Evolutionary conservation across 2,888 invertebrate genomes (phyloP).

Genomic region (Cremastinae sp.): DNA sequence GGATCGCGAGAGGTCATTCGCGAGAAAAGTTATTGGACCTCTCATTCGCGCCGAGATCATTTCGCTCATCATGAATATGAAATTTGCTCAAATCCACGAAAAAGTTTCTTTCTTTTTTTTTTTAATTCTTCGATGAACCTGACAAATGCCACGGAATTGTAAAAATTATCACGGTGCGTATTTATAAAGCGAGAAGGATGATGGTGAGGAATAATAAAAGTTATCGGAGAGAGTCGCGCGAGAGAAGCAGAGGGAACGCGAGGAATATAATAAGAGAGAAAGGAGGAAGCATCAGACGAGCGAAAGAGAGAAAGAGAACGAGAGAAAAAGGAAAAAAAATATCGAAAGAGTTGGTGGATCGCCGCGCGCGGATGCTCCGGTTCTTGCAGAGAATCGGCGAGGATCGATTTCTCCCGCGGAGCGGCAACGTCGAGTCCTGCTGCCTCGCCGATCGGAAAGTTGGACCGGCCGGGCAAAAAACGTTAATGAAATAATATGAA

Average conservation of each 20-base stretch:
- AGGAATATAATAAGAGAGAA: background rate
- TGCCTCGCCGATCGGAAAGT: conserved; percentile 5
- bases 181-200: background rate
- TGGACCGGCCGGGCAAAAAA: conserved; percentile 67
- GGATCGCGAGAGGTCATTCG: too few relatives aligned
- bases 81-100: too few relatives aligned
- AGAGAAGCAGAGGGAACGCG: background rate
- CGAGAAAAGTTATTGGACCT: too few relatives aligned
- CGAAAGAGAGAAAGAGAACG: background rate
- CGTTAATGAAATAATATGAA: conserved; percentile 80
- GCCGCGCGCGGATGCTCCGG: background rate
- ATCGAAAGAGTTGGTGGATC: background rate
- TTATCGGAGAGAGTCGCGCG: background rate
- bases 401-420: conserved; percentile 48
- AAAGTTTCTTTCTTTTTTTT: too few relatives aligned
- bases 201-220: background rate
- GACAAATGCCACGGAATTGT: too few relatives aligned
- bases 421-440: conserved; percentile 43
- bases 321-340: background rate
- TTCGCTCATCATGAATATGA: too few relatives aligned
- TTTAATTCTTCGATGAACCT: too few relatives aligned
- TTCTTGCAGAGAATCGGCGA: conserved; percentile 5
- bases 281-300: background rate
- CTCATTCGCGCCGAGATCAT: too few relatives aligned
- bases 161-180: background rate